Evolutionary conservation across 2,888 invertebrate genomes (phyloP).

Genomic region (Microdon myrmicae): DNA sequence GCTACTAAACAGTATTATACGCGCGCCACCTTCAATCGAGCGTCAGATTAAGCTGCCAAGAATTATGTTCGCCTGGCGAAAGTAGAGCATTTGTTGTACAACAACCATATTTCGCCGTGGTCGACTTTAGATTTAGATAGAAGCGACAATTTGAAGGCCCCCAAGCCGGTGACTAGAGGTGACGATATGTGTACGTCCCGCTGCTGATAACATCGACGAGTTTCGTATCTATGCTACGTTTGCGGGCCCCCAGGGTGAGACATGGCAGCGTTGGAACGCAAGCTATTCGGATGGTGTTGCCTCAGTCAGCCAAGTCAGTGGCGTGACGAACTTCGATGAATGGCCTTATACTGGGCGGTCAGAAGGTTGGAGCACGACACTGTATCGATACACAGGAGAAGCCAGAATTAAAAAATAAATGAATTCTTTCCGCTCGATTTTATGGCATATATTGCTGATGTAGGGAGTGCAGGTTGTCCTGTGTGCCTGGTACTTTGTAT

Average conservation of each 20-base stretch:
- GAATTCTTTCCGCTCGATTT: conserved; percentile 1
- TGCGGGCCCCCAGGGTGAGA: too few relatives aligned
- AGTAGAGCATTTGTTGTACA: conserved; percentile 67
- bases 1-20: too few relatives aligned
- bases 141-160: too few relatives aligned
- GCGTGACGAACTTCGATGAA: conserved; percentile 46
- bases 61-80: conserved; percentile 66
- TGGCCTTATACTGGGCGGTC: conserved; percentile 26
- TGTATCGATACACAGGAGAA: background rate
- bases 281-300: conserved; percentile 12
- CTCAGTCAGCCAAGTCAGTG: conserved; percentile 19
- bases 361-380: conserved; percentile 13
- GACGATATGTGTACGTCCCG: too few relatives aligned
- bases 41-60: conserved; percentile 43
- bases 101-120: conserved; percentile 56
- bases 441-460: conserved; percentile 6
- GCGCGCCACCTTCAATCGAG: conserved; percentile 15
- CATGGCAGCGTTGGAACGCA: too few relatives aligned
- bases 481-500: conserved; percentile 61
- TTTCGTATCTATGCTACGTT: too few relatives aligned
- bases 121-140: too few relatives aligned
- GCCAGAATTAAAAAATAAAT: background rate
- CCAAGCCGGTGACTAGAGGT: too few relatives aligned
- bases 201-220: too few relatives aligned
- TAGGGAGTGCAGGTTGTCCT: conserved; percentile 53